Percentiles rank a stretch among this genome's conserved stretches.
Conservation (phyloP, 2,113 vertebrate species). For the Rhea pennata region DNA sequence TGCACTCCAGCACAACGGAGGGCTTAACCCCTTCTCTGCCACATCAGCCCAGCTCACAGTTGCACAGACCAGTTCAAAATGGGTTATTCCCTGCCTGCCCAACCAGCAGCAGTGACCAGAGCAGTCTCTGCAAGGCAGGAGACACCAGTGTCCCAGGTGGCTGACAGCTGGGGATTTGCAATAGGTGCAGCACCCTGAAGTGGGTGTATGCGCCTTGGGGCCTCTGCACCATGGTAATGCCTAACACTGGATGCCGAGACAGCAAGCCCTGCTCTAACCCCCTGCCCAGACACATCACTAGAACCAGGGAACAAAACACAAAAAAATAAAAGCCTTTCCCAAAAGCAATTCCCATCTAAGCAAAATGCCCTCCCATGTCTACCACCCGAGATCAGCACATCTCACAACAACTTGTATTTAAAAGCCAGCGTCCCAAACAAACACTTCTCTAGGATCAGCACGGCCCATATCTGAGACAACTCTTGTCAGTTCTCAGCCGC, state of each 20-base stretch:
- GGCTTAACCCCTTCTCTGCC: neutral
- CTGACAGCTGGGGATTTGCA: neutral
- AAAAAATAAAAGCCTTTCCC: neutral
- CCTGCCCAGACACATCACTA: neutral
- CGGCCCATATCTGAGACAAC: neutral
- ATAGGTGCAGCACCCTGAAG: neutral
- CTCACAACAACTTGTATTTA: neutral
- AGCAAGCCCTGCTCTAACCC: neutral
- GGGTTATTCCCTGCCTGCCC: neutral
- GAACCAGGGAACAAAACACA: neutral
- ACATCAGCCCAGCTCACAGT: rapidly evolving
- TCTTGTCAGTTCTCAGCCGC: neutral
- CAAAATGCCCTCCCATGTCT: neutral
- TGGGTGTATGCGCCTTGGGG: rapidly evolving
- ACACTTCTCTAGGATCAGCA: neutral
- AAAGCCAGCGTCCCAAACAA: neutral
- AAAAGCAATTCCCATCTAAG: neutral
- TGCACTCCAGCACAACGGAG: too few species aligned
- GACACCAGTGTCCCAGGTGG: neutral
- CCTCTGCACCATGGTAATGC: neutral
- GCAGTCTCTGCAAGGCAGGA: neutral
- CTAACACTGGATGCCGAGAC: neutral
- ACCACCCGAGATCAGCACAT: neutral
- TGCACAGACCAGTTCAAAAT: neutral
- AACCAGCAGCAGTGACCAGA: neutral